Evolutionary conservation across 2,797 vertebrate species (phyloP).

Genomic region (Myotis findleyi): DNA sequence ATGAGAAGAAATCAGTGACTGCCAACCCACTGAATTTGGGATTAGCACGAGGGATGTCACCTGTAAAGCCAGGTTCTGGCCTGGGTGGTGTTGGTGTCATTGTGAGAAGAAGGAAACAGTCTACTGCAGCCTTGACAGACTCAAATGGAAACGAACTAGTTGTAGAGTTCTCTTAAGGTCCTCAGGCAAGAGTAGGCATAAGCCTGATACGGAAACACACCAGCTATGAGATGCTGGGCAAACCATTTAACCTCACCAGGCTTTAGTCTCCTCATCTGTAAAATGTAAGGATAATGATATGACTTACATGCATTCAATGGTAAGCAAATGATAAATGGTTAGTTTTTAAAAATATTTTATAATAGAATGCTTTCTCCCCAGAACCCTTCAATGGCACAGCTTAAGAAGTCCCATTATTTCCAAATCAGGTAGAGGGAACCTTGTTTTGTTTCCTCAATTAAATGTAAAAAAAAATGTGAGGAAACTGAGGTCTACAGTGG

Average conservation of each 20-base stretch:
- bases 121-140: background rate
- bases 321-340: background rate
- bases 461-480: background rate
- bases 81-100: background rate
- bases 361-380: background rate
- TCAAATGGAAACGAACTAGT: background rate
- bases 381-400: background rate
- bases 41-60: background rate
- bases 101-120: background rate
- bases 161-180: background rate
- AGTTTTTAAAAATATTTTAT: constrained; percentile 43
- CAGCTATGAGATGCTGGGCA: background rate
- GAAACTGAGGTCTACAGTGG: background rate
- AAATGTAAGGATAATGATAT: background rate
- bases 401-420: constrained; percentile 20
- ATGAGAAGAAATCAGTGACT: background rate
- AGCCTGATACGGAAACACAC: background rate
- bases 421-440: background rate
- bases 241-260: background rate
- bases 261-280: background rate
- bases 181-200: background rate
- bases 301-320: background rate
- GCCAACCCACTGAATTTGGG: background rate
- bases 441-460: constrained; percentile 14
- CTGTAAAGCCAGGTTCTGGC: background rate